Evolutionary conservation across 35 echinoderm and acorn worm species (phyloP), one percentile per base, ranked within the genome.

Genomic region (Patiria miniata): DNA sequence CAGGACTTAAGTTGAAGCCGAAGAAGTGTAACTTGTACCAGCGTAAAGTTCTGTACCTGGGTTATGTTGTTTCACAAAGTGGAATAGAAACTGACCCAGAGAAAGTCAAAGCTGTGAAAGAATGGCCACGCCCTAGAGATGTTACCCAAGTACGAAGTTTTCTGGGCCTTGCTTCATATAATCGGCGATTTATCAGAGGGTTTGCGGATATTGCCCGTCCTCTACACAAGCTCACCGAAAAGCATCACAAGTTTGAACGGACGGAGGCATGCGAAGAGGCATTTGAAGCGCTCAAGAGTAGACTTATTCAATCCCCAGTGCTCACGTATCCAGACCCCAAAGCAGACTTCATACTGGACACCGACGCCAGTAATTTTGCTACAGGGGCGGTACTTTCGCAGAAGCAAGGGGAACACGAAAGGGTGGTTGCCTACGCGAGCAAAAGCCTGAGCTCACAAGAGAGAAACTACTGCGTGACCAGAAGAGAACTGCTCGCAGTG

Each of bases 151-250:
- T 86, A 19, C 1, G 52, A 0, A 83, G 87, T 44, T 89, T 89
- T 33, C 65, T 91, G 8, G 89, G 89, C 2, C 34, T 91, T 2
- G 40, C 51, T 0, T 87, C 84, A 29, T 92, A 92, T 33, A 87
- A 92, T 60, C 1, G 90, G 18, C 60, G 79, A 12, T 92, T 92
- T 60, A 78, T 92, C 33, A 40, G 19, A 5, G 39, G 77, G 6
- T 92, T 92, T 77, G 85, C 91, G 0, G 80, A 83, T 7, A 60
- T 93, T 18, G 91, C 91, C 30, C 47, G 78, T 2, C 92, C 87
- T 5, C 58, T 94, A 0, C 87, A 94, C 40, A 14, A n/a, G 9
- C 34, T 94, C 4, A 94, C 87, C 5, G 69, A 83, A 37, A 89
- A 89, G 54, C 39, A 36, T 2, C 40, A 15, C 1, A 22, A 68